These are phyloP conservation scores for Capromys pilorides DNA, from an alignment of 2,797 vertebrate species.

Conservation along the genomic window DNA sequence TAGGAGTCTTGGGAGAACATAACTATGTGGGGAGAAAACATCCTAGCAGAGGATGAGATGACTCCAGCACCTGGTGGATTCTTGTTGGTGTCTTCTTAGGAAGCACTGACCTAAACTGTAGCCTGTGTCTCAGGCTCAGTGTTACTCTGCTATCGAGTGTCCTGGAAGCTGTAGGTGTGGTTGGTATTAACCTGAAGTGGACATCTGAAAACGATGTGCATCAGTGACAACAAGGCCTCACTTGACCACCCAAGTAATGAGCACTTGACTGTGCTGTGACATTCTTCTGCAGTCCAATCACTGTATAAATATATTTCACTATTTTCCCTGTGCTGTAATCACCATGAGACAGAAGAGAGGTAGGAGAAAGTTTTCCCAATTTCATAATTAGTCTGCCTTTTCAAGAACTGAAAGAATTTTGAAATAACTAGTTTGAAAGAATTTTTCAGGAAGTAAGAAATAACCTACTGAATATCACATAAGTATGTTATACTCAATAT, in stretches of 20 bases:
- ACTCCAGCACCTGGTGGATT: neutral
- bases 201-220: fast-evolving
- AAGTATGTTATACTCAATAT: neutral
- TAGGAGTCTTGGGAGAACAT: neutral
- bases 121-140: neutral
- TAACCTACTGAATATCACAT: neutral
- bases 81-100: neutral
- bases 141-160: fast-evolving
- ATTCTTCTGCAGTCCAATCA: neutral
- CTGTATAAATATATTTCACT: slow-evolving; percentile 2
- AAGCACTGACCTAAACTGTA: neutral
- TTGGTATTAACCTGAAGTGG: neutral
- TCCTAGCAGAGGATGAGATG: neutral
- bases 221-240: fast-evolving
- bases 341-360: neutral
- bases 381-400: neutral
- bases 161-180: neutral
- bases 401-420: neutral
- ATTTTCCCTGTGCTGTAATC: fast-evolving
- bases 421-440: neutral
- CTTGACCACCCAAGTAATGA: neutral
- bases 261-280: neutral
- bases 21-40: neutral
- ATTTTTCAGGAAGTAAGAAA: neutral
- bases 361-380: neutral